Percentiles rank a stretch among this genome's conserved stretches.
Evolutionary conservation across 1,140 invertebrate genomes (phyloP).

Genomic region (Bombus picipes): DNA sequence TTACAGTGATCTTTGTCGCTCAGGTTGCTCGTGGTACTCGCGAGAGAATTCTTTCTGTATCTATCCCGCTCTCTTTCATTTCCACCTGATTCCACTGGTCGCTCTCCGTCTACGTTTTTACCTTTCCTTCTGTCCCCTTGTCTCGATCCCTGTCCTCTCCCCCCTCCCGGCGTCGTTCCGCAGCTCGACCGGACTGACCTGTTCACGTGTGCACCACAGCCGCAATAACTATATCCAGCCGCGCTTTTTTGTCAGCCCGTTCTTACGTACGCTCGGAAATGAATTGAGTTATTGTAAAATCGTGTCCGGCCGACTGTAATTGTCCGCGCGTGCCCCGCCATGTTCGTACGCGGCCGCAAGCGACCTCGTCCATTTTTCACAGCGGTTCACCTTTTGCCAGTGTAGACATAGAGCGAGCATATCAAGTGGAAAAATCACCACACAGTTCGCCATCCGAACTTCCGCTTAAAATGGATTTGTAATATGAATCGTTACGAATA

Average conservation of each 20-base stretch:
- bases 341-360: not conserved
- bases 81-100: slow-evolving; percentile 2
- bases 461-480: not conserved
- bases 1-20: not conserved
- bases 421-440: not conserved
- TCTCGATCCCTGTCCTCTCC: not conserved
- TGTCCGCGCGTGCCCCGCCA: slow-evolving; percentile 44
- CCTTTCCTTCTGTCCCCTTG: not conserved
- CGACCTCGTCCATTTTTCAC: slow-evolving; percentile 38
- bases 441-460: too few species aligned
- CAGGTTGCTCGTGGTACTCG: not conserved
- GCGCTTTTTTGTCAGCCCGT: slow-evolving; percentile 51
- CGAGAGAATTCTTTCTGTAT: slow-evolving; percentile 6
- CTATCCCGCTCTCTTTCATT: not conserved
- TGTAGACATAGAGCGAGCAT: too few species aligned
- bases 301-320: slow-evolving; percentile 44
- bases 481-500: not conserved
- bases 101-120: slow-evolving; percentile 20
- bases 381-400: not conserved
- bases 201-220: slow-evolving; percentile 57
- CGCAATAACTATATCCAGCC: slow-evolving; percentile 67
- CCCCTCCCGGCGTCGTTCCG: slow-evolving; percentile 26
- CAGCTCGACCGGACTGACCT: slow-evolving; percentile 66
- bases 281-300: slow-evolving; percentile 69
- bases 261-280: slow-evolving; percentile 60